Conservation (phyloP, 1,140 invertebrate species). For the Rhopalosiphum maidis region DNA sequence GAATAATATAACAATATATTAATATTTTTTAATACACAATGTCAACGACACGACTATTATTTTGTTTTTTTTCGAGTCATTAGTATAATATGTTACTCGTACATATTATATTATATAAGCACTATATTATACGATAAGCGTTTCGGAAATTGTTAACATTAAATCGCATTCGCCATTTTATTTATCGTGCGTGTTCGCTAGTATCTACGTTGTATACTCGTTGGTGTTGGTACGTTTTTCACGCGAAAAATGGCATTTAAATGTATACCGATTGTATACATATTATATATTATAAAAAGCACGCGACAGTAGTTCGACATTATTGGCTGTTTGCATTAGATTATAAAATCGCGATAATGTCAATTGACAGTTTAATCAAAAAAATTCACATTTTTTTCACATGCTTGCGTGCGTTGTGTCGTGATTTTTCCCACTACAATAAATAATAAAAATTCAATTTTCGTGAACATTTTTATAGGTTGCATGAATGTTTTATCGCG, state of each 20-base stretch:
- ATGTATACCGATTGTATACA: background rate
- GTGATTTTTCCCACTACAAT: background rate
- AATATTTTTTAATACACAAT: background rate
- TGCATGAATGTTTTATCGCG: conserved; percentile 15
- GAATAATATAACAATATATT: too few relatives aligned
- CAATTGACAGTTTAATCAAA: conserved; percentile 2
- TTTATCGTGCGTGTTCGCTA: background rate
- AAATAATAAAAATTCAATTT: conserved; percentile 16
- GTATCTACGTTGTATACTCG: background rate
- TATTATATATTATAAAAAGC: background rate
- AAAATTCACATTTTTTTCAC: background rate
- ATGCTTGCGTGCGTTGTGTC: background rate
- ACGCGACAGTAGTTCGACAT: background rate
- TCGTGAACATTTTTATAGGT: background rate
- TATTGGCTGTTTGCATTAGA: background rate
- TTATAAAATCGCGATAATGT: background rate
- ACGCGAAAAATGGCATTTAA: background rate
- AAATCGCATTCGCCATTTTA: background rate
- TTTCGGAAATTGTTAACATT: background rate
- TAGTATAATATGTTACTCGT: background rate
- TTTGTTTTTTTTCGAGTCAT: background rate
- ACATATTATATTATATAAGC: background rate
- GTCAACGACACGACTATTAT: background rate
- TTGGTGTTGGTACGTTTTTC: background rate
- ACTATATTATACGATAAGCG: background rate